These are phyloP conservation scores for Discoglossus pictus DNA, from an alignment of 2,797 vertebrate genomes.

Conservation along the genomic window DNA sequence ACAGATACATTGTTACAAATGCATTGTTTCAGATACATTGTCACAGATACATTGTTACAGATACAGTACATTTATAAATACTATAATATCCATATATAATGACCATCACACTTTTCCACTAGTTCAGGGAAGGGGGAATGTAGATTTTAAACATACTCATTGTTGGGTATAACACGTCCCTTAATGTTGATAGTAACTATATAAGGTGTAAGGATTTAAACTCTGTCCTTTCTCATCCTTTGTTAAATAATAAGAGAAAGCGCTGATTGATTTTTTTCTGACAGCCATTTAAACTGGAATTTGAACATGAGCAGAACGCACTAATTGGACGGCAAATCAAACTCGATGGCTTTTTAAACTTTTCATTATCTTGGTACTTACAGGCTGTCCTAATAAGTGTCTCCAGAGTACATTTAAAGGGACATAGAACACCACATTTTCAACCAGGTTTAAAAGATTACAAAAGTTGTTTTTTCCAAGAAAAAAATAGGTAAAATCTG, in stretches of 20 bases:
- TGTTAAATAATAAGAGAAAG: neutral
- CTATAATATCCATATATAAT: slow-evolving; percentile 7
- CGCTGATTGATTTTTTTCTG: slow-evolving; percentile 22
- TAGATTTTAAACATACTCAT: no score
- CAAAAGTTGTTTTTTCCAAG: no score
- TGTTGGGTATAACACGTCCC: no score
- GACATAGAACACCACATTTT: neutral
- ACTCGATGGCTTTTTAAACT: slow-evolving; percentile 11
- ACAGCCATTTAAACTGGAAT: slow-evolving; percentile 15
- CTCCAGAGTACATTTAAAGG: slow-evolving; percentile 1
- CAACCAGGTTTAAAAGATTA: neutral
- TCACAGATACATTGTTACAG: no score
- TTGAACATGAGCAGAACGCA: slow-evolving; percentile 19
- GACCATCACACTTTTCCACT: slow-evolving; percentile 10
- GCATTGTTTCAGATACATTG: no score
- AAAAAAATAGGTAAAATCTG: no score
- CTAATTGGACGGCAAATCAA: slow-evolving; percentile 23
- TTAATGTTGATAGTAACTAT: neutral
- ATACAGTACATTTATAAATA: no score
- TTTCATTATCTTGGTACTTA: slow-evolving; percentile 4
- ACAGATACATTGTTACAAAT: no score
- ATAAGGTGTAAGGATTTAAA: neutral
- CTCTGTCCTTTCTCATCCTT: slow-evolving; percentile 6
- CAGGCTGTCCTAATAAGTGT: neutral
- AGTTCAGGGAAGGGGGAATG: no score